These are phyloP conservation scores for Smutsia gigantea DNA, from an alignment of 2,797 vertebrate genomes.

Conservation along the genomic window DNA sequence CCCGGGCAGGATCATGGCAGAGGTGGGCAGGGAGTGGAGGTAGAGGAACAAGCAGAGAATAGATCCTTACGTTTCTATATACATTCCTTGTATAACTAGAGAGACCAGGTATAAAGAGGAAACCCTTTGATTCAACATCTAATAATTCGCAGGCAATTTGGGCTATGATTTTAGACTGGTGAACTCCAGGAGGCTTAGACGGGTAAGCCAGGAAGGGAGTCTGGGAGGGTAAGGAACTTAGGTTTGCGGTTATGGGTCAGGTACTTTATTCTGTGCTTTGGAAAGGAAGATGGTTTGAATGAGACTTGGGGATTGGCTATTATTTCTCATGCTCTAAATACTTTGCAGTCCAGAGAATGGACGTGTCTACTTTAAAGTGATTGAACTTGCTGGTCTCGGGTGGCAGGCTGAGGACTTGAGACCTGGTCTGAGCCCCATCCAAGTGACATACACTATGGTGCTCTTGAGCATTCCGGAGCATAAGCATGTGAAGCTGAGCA, in stretches of 20 bases:
- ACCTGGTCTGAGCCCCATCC: background rate
- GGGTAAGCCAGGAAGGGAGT: background rate
- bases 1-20: background rate
- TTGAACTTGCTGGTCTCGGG: background rate
- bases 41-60: background rate
- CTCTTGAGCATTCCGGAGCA: background rate
- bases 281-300: background rate
- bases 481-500: background rate
- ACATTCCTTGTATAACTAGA: background rate
- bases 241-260: background rate
- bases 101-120: background rate
- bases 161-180: background rate
- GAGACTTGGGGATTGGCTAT: background rate
- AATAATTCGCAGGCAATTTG: background rate
- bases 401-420: background rate
- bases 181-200: background rate
- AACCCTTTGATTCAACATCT: background rate
- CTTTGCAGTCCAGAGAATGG: background rate
- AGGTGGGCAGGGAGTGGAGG: background rate
- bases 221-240: background rate
- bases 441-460: accelerated
- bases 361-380: background rate
- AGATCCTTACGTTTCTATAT: background rate
- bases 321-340: background rate
- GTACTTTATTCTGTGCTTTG: background rate